Conservation (phyloP, 1,140 invertebrate species). For the Melipona quadrifasciata region DNA sequence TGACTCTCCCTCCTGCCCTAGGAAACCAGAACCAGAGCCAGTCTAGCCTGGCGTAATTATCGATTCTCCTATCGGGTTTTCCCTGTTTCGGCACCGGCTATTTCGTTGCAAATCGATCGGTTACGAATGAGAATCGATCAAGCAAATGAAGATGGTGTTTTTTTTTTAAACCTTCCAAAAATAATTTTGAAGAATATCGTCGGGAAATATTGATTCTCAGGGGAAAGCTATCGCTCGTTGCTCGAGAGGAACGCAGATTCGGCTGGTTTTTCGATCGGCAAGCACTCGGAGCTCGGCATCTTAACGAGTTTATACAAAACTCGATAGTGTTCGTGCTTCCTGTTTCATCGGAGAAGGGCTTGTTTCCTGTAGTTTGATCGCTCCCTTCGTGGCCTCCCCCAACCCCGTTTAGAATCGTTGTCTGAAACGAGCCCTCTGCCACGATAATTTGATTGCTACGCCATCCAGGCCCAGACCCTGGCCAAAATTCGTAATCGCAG, state of each 20-base stretch:
- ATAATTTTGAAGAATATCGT: neutral
- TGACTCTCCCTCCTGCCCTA: neutral
- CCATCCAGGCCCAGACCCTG: conserved; percentile 38
- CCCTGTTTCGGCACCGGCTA: neutral
- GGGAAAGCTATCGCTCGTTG: neutral
- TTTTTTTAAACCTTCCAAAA: too few relatives aligned
- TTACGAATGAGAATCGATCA: neutral
- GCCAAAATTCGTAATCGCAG: conserved; percentile 51
- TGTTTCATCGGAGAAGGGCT: conserved; percentile 47
- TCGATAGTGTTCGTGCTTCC: conserved; percentile 51
- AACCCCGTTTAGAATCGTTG: conserved; percentile 55
- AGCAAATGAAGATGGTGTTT: neutral
- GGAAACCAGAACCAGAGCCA: neutral
- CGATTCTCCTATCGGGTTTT: neutral
- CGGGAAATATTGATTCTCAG: too few relatives aligned
- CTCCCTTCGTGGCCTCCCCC: conserved; percentile 44
- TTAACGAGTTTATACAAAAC: conserved; percentile 47
- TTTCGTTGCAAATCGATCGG: neutral
- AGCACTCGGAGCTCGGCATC: conserved; percentile 25
- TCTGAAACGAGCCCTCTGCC: conserved; percentile 55
- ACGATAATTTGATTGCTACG: conserved; percentile 58
- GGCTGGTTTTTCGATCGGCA: neutral
- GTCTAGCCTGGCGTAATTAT: neutral
- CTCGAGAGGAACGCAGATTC: neutral
- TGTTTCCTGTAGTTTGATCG: conserved; percentile 63